A percentile compares a stretch with the other conserved stretches of the same genome.
Evolutionary conservation across 1,140 invertebrate genomes (phyloP).

Genomic region (Lysiphlebus fabarum): DNA sequence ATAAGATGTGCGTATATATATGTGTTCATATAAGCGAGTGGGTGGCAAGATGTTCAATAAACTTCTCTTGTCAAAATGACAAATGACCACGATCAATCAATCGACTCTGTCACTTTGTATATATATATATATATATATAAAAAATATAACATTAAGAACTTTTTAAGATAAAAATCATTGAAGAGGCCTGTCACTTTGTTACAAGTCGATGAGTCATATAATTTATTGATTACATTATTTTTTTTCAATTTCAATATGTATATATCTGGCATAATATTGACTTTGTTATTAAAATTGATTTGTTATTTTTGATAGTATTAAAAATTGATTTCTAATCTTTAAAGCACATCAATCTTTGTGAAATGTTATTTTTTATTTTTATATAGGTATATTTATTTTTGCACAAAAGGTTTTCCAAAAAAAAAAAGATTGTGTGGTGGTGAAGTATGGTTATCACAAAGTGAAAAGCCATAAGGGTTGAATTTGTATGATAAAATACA

Average conservation of each 20-base stretch:
- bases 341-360: no score
- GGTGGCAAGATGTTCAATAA: slow-evolving; percentile 26
- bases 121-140: neutral
- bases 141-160: neutral
- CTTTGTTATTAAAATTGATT: no score
- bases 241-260: no score
- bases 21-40: no score
- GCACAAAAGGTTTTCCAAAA: neutral
- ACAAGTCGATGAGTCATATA: no score
- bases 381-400: no score
- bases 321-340: no score
- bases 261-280: no score
- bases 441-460: slow-evolving; percentile 38
- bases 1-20: slow-evolving; percentile 18
- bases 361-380: no score
- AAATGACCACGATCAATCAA: slow-evolving; percentile 26
- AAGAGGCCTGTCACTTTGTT: no score
- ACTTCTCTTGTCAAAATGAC: slow-evolving; percentile 25
- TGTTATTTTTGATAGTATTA: no score
- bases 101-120: neutral
- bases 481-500: slow-evolving; percentile 11
- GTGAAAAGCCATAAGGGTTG: slow-evolving; percentile 28
- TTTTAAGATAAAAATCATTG: neutral
- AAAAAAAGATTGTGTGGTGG: slow-evolving; percentile 21
- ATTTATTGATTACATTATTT: no score